Conservation (phyloP, 53 echinoderm and acorn worm species). For the Astropecten irregularis region DNA sequence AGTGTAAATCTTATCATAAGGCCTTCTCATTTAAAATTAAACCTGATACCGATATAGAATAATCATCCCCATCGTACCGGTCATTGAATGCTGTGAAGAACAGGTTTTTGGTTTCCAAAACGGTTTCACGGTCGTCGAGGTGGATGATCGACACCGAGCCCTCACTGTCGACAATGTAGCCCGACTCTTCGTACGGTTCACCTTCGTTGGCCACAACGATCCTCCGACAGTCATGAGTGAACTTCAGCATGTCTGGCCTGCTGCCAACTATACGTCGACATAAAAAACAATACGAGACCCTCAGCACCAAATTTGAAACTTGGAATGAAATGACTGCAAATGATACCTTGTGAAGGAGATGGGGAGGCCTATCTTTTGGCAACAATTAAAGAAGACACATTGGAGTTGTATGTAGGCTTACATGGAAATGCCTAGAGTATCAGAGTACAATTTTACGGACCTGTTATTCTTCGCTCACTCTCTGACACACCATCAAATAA, state of each 20-base stretch:
- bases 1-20: too few relatives aligned
- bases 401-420: too few relatives aligned
- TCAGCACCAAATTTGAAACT: background rate
- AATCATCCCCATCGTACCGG: too few relatives aligned
- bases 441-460: too few relatives aligned
- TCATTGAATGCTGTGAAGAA: slow-evolving; percentile 78
- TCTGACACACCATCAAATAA: too few relatives aligned
- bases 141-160: slow-evolving; percentile 75
- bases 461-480: too few relatives aligned
- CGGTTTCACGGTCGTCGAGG: slow-evolving; percentile 21
- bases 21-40: too few relatives aligned
- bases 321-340: background rate
- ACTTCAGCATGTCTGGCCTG: slow-evolving; percentile 73
- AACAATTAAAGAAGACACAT: too few relatives aligned
- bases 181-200: slow-evolving; percentile 44
- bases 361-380: too few relatives aligned
- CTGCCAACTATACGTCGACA: slow-evolving; percentile 78
- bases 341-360: too few relatives aligned
- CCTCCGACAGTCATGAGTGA: slow-evolving; percentile 74
- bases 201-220: slow-evolving; percentile 84
- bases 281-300: background rate
- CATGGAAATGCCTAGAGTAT: too few relatives aligned
- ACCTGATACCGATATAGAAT: too few relatives aligned
- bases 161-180: slow-evolving; percentile 70
- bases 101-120: slow-evolving; percentile 36